A percentile compares a stretch with the other conserved stretches of the same genome.
Evolutionary conservation across 2,888 invertebrate species (phyloP).

Genomic region (Autographa pulchrina): DNA sequence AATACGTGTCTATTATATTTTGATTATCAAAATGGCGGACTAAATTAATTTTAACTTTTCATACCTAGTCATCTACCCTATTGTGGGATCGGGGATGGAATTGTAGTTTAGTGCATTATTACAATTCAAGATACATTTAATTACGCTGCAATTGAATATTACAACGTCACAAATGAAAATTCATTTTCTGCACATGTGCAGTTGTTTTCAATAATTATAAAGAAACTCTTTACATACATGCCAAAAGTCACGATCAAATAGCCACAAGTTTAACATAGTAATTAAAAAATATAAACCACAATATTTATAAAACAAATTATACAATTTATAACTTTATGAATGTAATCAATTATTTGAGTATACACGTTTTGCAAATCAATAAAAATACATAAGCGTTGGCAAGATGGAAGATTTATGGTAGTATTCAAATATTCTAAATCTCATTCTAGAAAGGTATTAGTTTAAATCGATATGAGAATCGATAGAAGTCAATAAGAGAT

Average conservation of each 20-base stretch:
- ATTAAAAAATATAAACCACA: constrained; percentile 44
- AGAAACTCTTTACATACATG: not conserved
- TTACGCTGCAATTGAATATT: not conserved
- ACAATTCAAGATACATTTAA: not conserved
- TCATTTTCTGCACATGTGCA: not conserved
- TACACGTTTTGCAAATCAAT: not conserved
- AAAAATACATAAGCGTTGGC: constrained; percentile 8
- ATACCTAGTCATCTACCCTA: too few relatives aligned
- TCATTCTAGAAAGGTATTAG: not conserved
- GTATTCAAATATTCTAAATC: not conserved
- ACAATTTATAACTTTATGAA: constrained; percentile 30
- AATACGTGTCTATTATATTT: too few relatives aligned
- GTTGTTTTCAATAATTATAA: too few relatives aligned
- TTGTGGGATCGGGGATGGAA: too few relatives aligned
- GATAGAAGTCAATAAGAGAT: constrained; percentile 11
- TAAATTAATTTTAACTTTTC: too few relatives aligned
- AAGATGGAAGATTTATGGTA: constrained; percentile 13
- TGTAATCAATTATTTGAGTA: constrained; percentile 10
- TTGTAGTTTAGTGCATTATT: too few relatives aligned
- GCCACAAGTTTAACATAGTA: constrained; percentile 34
- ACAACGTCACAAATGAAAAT: not conserved
- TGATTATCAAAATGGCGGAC: too few relatives aligned
- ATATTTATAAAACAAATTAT: constrained; percentile 46
- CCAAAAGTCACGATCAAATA: constrained; percentile 30
- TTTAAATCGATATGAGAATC: constrained; percentile 9